Evolutionary conservation across 2,888 invertebrate genomes (phyloP).

Genomic region (Eristalis tenax): DNA sequence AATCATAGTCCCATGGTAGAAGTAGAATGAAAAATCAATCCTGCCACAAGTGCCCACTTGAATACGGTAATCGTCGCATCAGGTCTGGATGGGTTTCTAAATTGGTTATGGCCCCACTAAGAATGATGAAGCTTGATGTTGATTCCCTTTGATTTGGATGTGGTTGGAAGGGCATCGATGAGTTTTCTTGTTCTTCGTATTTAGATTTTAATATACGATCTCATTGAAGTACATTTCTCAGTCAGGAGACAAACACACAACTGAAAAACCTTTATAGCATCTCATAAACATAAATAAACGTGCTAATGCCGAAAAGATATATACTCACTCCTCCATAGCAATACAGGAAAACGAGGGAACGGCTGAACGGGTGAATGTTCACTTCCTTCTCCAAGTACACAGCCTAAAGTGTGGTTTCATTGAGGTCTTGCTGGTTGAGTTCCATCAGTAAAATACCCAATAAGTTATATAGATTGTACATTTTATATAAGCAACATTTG

Average conservation of each 20-base stretch:
- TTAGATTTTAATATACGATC: neutral
- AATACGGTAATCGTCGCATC: constrained; percentile 65
- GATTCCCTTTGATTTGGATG: constrained; percentile 28
- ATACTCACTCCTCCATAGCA: neutral
- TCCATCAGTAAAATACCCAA: neutral
- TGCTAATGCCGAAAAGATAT: neutral
- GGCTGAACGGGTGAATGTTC: neutral
- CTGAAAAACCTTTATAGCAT: neutral
- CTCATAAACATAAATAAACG: neutral
- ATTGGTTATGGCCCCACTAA: constrained; percentile 60
- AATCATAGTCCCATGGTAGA: constrained; percentile 33
- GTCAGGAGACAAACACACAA: too few species aligned
- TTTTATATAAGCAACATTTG: constrained; percentile 14
- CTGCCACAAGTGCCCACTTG: constrained; percentile 63
- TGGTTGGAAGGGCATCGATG: constrained; percentile 30
- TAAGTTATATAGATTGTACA: neutral
- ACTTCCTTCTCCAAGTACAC: neutral
- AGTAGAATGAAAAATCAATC: constrained; percentile 65
- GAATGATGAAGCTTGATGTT: constrained; percentile 51
- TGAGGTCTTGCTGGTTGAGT: constrained; percentile 5
- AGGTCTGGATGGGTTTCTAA: constrained; percentile 51
- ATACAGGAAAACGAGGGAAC: neutral
- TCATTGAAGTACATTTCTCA: neutral
- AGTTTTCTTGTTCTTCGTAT: neutral
- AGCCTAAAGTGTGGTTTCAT: constrained; percentile 1